phyloP scores from a whole-genome alignment of 2,797 vertebrate species.

The Poecilia picta region DNA sequence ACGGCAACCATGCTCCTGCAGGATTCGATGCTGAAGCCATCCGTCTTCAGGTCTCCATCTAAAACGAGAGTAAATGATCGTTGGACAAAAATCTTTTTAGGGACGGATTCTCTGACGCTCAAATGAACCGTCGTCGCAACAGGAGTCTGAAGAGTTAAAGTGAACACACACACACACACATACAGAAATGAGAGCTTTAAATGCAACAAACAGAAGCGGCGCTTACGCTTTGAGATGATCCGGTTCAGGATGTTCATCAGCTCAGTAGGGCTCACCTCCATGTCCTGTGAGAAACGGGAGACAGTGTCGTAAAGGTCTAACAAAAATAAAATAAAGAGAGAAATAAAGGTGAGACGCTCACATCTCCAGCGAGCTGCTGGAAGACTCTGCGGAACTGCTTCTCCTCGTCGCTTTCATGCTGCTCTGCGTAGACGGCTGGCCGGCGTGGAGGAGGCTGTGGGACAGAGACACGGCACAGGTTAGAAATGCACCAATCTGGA shows the following conservation, averaged over 20 bases:
- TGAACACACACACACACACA: background rate
- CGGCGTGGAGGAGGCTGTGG: constrained; percentile 80
- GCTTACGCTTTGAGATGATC: constrained; percentile 88
- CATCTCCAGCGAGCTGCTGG: constrained; percentile 90
- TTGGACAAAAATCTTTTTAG: background rate
- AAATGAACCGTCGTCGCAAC: background rate
- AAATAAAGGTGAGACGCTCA: constrained; percentile 69
- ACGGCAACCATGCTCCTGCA: constrained; percentile 96
- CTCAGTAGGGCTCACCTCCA: constrained; percentile 91
- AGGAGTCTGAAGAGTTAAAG: background rate
- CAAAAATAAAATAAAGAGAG: too few relatives aligned
- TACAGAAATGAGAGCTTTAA: background rate
- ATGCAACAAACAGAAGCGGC: background rate
- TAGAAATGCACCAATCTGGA: background rate
- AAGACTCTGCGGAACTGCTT: constrained; percentile 89
- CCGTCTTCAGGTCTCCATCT: constrained; percentile 88
- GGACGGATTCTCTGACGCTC: background rate
- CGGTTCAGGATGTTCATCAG: constrained; percentile 94
- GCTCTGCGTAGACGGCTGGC: constrained; percentile 82
- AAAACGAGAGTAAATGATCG: constrained; percentile 21
- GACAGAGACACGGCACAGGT: background rate
- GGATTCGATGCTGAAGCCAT: constrained; percentile 92
- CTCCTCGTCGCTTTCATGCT: constrained; percentile 88
- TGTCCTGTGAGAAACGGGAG: constrained; percentile 77
- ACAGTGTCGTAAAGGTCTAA: background rate